Base-by-base conservation (phyloP, 2,797 vertebrate genomes). In the Urosaurus nigricauda region DNA sequence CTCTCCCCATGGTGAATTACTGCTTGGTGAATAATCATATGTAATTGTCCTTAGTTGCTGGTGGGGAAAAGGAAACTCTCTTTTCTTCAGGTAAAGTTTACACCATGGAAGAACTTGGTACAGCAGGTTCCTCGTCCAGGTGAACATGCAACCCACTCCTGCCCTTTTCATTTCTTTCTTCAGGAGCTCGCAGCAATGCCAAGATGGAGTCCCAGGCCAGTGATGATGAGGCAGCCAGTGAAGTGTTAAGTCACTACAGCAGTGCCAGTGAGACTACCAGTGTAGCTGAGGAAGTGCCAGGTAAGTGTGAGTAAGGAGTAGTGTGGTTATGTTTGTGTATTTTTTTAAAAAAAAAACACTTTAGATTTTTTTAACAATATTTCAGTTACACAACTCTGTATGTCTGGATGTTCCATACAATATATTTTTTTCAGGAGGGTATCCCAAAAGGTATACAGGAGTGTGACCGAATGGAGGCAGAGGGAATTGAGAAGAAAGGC, bases 141-240 rank as follows among this genome's bases (percentile, higher is more conserved):
- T 81, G 78, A 79, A 35, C 12, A 29, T 32, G 8, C 37, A 53
- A 47, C 43, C 7, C 0, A 43, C 35, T 16, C n/a, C n/a, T 47
- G n/a, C 51, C 56, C 51, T 58, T 53, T 74, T 86, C 5, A 0
- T 35, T 63, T 73, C 5, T 3, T 43, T 43, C 35, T 56, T 26
- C 47, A 98, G 98, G 97, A 91, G 92, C 96, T 65, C 97, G 89
- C 84, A 97, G 97, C 92, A 97, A 97, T 51, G 90, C 95, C 73
- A 98, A 98, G 90, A 97, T 95, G 0, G 98, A 98, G 88, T 98
- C 98, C 0, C 98, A 97, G 32, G 97, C 97, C 95, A 99, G 99
- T 47, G 98, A 99, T n/a, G 98, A 99, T 21, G 99, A 99, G 85
- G 96, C 97, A 35, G 96, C 95, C 8, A 99, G 98, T 24, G 99